Percentiles rank a stretch among this genome's conserved stretches.
These are phyloP conservation scores for Caenorhabditis sinica DNA, from an alignment of 2,888 invertebrate genomes.

Conservation along the genomic window DNA sequence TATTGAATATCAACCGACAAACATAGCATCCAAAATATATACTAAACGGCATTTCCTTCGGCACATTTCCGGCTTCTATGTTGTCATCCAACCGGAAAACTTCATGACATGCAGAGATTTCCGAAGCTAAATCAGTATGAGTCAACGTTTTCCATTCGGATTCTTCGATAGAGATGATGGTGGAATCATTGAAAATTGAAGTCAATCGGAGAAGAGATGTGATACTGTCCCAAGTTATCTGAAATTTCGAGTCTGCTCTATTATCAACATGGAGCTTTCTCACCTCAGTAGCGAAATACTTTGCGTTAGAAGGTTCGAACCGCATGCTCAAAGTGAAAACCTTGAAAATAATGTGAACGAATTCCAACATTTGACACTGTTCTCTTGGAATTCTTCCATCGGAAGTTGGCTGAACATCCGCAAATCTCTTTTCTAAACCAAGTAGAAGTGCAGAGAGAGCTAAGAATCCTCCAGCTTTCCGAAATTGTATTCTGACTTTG, in stretches of 20 bases:
- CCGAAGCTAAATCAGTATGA: slow-evolving; percentile 59
- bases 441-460: slow-evolving; percentile 96
- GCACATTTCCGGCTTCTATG: slow-evolving; percentile 80
- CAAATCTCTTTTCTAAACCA: slow-evolving; percentile 89
- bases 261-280: slow-evolving; percentile 70
- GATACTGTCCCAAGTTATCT: slow-evolving; percentile 95
- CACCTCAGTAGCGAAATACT: slow-evolving; percentile 96
- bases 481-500: slow-evolving; percentile 95
- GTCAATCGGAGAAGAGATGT: slow-evolving; percentile 94
- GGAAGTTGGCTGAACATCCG: slow-evolving; percentile 27
- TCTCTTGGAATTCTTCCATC: slow-evolving; percentile 58
- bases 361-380: slow-evolving; percentile 72
- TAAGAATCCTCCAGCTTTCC: slow-evolving; percentile 98
- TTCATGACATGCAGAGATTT: slow-evolving; percentile 75
- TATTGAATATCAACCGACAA: slow-evolving; percentile 93
- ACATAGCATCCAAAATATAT: slow-evolving; percentile 92
- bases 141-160: slow-evolving; percentile 68
- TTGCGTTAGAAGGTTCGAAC: slow-evolving; percentile 98
- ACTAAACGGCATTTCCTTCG: slow-evolving; percentile 88
- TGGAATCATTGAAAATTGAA: slow-evolving; percentile 89
- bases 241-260: background rate
- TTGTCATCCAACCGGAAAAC: slow-evolving; percentile 78
- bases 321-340: slow-evolving; percentile 95
- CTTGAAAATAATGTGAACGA: slow-evolving; percentile 81
- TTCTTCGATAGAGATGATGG: slow-evolving; percentile 59